These are phyloP conservation scores for Chelonoidis abingdonii DNA, from an alignment of 2,113 vertebrate species.

Conservation along the genomic window DNA sequence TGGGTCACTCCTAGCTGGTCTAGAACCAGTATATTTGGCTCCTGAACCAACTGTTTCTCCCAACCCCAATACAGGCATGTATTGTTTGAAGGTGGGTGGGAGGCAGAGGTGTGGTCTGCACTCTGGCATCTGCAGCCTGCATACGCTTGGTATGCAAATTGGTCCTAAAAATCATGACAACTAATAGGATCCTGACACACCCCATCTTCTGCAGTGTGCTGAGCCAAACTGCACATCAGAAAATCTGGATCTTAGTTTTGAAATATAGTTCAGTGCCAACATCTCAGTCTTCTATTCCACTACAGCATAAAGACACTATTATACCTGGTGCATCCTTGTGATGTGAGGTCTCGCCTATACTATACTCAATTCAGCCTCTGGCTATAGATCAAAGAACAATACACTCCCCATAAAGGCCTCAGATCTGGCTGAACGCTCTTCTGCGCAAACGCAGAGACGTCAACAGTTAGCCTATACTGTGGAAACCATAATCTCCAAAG, in stretches of 20 bases:
- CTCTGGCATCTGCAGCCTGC: neutral
- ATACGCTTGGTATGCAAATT: neutral
- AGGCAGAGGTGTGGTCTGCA: neutral
- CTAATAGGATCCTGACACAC: neutral
- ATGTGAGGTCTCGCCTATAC: too few relatives aligned
- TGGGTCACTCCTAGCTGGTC: neutral
- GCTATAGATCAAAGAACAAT: neutral
- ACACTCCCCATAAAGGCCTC: neutral
- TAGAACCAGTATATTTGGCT: neutral
- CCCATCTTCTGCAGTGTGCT: neutral
- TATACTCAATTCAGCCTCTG: neutral
- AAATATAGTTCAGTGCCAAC: neutral
- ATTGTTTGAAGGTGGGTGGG: neutral
- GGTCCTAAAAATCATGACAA: neutral
- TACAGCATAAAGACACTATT: neutral
- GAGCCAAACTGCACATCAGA: rapidly evolving
- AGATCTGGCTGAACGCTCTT: neutral
- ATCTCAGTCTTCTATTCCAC: neutral
- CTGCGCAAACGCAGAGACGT: neutral
- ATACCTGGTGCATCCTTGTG: neutral
- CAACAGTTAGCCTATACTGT: neutral
- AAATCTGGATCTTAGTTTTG: neutral
- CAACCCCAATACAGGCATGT: neutral
- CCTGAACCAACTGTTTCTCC: neutral
- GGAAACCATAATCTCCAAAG: neutral